Percentiles rank a stretch among this genome's conserved stretches.
These are phyloP conservation scores for Drosophila lutescens DNA, from an alignment of 2,888 invertebrate genomes.

Conservation along the genomic window DNA sequence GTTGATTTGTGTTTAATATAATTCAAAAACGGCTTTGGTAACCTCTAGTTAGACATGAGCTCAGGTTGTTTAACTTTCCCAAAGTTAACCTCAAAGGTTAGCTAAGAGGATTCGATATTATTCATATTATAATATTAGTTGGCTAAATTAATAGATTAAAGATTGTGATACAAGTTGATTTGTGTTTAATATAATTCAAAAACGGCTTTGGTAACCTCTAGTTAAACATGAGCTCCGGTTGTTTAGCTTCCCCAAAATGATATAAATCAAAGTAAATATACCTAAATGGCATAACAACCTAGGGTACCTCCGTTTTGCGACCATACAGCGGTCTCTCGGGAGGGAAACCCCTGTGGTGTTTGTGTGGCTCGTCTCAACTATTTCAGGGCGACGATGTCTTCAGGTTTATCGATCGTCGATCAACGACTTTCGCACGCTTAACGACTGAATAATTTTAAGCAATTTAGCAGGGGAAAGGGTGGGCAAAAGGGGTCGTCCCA, in stretches of 20 bases:
- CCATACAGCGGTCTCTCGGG: not conserved
- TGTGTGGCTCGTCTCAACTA: slow-evolving; percentile 11
- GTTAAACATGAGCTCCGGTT: not conserved
- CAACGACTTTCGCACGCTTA: slow-evolving; percentile 71
- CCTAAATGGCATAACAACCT: not conserved
- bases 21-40: not conserved
- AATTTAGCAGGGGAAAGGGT: slow-evolving; percentile 48
- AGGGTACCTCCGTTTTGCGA: not conserved
- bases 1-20: too few relatives aligned
- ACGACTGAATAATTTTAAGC: slow-evolving; percentile 69
- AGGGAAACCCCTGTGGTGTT: slow-evolving; percentile 14
- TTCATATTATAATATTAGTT: too few relatives aligned
- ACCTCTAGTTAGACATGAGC: not conserved
- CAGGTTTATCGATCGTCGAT: slow-evolving; percentile 27
- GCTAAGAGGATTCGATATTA: too few relatives aligned
- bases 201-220: too few relatives aligned
- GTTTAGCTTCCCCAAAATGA: not conserved
- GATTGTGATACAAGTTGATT: too few relatives aligned
- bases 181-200: too few relatives aligned
- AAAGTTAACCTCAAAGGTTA: too few relatives aligned
- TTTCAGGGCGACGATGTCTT: slow-evolving; percentile 2
- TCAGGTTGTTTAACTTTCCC: not conserved
- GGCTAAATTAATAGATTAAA: too few relatives aligned
- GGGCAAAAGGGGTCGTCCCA: slow-evolving; percentile 3
- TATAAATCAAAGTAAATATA: not conserved